Evolutionary conservation across 2,888 invertebrate genomes (phyloP), one percentile per base, ranked within the genome.

Genomic region (Desoria tigrina): DNA sequence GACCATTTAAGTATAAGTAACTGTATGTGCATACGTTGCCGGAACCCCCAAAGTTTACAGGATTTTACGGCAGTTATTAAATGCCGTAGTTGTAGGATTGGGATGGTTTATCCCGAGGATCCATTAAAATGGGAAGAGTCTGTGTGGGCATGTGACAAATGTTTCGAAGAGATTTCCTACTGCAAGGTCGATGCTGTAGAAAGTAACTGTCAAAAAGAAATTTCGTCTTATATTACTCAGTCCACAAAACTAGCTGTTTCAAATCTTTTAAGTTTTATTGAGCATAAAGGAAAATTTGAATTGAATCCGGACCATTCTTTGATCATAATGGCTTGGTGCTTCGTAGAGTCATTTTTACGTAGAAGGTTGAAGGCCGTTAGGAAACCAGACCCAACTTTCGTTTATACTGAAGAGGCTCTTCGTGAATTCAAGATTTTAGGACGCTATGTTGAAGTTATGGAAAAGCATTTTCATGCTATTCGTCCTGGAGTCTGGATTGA

Each of bases 401-500:
- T 51, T 26, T 71, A 74, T 39, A 53, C 57, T 0, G 58, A 61
- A 4, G 62, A 63, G 2, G 62, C 63, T 2, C 54, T 72, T n/a
- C 59, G 66, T 14, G 69, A 73, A 16, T 75, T 71, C 39, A 39
- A 63, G 57, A 23, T 70, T 6, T 50, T 75, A 18, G 51, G 37
- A n/a, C 49, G 65, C 57, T 75, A 71, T 45, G 66, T 70, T 23
- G 66, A 71, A 16, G 65, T 63, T 2, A 28, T 64, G n/a, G 66
- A 65, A 45, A 56, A 65, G n/a, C 75, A 75, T 67, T 61, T 75
- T n/a, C 42, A 66, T 9, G 50, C 61, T 1, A 57, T 74, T 51
- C 58, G 74, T 23, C 74, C 69, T 57, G 75, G 75, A 23, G 59
- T 73, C 26, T 75, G 74, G 65, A 64, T 70, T 16, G 75, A 75